Evolutionary conservation across 2,113 vertebrate species (phyloP).

Genomic region (Progne subis): DNA sequence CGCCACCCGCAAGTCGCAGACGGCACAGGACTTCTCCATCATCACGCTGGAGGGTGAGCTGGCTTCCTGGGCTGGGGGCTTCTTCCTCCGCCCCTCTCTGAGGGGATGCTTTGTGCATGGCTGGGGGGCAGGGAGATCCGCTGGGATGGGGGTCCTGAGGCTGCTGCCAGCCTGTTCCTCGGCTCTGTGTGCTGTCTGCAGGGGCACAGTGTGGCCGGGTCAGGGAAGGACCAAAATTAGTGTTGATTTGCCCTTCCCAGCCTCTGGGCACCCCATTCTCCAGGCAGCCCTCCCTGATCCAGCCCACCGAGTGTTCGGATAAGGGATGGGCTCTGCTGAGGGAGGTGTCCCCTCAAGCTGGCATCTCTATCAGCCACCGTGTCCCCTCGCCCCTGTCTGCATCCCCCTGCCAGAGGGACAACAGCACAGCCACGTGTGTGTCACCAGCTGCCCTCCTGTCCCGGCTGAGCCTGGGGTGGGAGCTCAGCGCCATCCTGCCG

Average conservation of each 20-base stretch:
- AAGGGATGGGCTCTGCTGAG: neutral
- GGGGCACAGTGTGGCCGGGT: fast-evolving
- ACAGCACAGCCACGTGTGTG: fast-evolving
- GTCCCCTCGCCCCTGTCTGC: neutral
- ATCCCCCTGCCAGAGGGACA: neutral
- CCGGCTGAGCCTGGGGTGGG: neutral
- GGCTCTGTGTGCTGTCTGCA: fast-evolving
- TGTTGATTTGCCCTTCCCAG: neutral
- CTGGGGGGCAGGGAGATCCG: neutral
- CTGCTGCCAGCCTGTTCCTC: neutral
- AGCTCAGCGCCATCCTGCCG: neutral
- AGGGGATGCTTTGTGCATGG: neutral
- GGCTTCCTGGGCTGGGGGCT: neutral
- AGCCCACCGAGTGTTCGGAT: fast-evolving
- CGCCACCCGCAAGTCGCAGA: conserved; percentile 91
- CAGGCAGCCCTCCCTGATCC: neutral
- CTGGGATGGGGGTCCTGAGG: fast-evolving
- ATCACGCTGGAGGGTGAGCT: conserved; percentile 91
- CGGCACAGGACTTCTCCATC: conserved; percentile 95
- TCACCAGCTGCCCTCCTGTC: neutral
- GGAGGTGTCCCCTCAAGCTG: neutral
- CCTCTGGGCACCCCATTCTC: neutral
- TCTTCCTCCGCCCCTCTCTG: neutral
- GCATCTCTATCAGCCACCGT: fast-evolving
- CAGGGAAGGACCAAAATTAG: fast-evolving